A percentile compares a stretch with the other conserved stretches of the same genome.
phyloP scores from a whole-genome alignment of 2,113 vertebrate genomes.

The Stegastes partitus region DNA sequence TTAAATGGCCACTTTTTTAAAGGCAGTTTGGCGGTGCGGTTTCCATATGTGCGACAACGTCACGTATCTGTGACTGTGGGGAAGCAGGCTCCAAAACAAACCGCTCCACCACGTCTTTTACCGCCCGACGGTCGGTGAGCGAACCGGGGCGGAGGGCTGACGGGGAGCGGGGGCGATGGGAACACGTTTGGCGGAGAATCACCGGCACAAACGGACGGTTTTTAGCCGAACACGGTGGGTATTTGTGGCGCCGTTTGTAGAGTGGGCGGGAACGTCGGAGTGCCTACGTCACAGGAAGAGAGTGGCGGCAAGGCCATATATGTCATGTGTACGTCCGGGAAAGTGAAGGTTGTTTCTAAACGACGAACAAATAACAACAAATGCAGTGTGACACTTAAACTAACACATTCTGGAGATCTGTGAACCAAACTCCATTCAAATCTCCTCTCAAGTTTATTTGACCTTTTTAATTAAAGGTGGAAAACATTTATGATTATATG shows the following conservation, averaged over 20 bases:
- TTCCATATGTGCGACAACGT: conserved; percentile 4
- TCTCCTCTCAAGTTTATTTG: no score
- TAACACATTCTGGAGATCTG: no score
- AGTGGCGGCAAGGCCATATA: conserved; percentile 37
- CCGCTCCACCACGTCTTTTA: background rate
- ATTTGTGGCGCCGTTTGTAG: conserved; percentile 51
- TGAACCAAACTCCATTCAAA: no score
- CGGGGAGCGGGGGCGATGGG: background rate
- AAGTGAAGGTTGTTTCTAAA: conserved; percentile 28
- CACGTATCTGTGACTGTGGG: background rate
- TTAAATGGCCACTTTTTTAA: background rate
- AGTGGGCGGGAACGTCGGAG: conserved; percentile 24
- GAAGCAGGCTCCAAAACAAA: conserved; percentile 12
- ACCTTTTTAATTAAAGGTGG: no score
- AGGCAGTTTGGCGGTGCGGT: background rate
- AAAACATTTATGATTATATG: no score
- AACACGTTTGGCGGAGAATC: background rate
- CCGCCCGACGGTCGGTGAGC: background rate
- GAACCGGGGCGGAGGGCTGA: background rate
- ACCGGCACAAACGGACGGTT: background rate
- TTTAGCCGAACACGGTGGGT: conserved; percentile 33
- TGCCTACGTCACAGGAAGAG: conserved; percentile 73
- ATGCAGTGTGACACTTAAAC: no score
- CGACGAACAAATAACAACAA: background rate
- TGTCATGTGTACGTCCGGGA: conserved; percentile 12